These are phyloP conservation scores for Dioctria linearis DNA, from an alignment of 2,888 invertebrate species.

Conservation along the genomic window DNA sequence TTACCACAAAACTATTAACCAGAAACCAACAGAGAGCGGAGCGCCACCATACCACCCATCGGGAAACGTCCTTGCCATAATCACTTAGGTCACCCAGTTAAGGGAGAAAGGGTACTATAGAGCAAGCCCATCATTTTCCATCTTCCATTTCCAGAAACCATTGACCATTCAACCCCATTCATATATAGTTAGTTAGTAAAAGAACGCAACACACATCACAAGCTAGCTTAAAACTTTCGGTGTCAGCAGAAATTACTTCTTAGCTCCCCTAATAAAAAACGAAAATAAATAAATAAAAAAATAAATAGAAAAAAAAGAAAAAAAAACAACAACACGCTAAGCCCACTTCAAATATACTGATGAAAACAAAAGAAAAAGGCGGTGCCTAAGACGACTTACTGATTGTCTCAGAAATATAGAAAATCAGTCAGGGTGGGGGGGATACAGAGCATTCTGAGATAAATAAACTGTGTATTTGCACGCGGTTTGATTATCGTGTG, in stretches of 20 bases:
- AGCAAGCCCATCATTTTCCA: neutral
- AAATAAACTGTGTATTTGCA: too few relatives aligned
- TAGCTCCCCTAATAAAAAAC: neutral
- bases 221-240: neutral
- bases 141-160: neutral
- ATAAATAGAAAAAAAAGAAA: neutral
- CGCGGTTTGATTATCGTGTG: neutral
- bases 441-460: too few relatives aligned
- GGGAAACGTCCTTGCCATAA: constrained; percentile 38
- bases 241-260: constrained; percentile 24
- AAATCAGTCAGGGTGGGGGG: constrained; percentile 9
- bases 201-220: neutral
- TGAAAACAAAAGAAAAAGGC: constrained; percentile 44
- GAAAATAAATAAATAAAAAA: too few relatives aligned
- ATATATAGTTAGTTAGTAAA: constrained; percentile 2
- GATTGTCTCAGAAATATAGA: neutral
- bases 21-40: too few relatives aligned
- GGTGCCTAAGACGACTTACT: constrained; percentile 23
- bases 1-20: too few relatives aligned
- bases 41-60: constrained; percentile 5
- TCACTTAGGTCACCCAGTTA: constrained; percentile 25
- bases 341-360: constrained; percentile 4
- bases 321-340: constrained; percentile 5
- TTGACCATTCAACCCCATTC: constrained; percentile 42
- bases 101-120: constrained; percentile 16